A percentile compares a stretch with the other conserved stretches of the same genome.
phyloP scores from a whole-genome alignment of 23 tunicate species.

The Styela plicata region DNA sequence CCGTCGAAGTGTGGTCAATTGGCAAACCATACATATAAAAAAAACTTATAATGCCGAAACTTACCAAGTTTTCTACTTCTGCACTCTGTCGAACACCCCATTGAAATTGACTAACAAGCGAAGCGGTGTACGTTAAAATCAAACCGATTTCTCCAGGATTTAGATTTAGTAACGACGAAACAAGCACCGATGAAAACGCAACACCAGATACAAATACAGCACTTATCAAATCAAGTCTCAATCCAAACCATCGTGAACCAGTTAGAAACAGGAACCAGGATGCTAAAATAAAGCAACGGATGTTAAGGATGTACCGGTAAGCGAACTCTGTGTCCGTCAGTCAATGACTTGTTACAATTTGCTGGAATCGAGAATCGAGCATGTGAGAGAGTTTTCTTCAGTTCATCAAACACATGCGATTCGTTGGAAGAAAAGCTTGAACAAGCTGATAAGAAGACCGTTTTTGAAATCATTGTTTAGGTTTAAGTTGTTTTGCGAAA shows the following conservation, averaged over 20 bases:
- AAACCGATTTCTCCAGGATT: constrained; percentile 60
- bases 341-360: too few relatives aligned
- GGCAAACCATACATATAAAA: neutral
- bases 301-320: too few relatives aligned
- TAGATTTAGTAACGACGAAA: constrained; percentile 8
- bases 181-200: constrained; percentile 10
- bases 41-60: neutral
- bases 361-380: too few relatives aligned
- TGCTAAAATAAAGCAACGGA: neutral
- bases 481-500: too few relatives aligned
- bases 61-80: constrained; percentile 70
- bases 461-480: neutral
- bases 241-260: constrained; percentile 61
- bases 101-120: constrained; percentile 61
- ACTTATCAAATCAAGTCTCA: constrained; percentile 53
- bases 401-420: too few relatives aligned
- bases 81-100: constrained; percentile 85
- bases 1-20: too few relatives aligned
- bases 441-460: neutral
- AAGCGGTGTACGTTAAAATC: constrained; percentile 47
- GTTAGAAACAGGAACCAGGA: constrained; percentile 54
- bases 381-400: too few relatives aligned
- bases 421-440: too few relatives aligned
- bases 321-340: too few relatives aligned
- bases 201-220: constrained; percentile 39